phyloP scores from a whole-genome alignment of 2,113 vertebrate genomes.

The Cynoglossus semilaevis region DNA sequence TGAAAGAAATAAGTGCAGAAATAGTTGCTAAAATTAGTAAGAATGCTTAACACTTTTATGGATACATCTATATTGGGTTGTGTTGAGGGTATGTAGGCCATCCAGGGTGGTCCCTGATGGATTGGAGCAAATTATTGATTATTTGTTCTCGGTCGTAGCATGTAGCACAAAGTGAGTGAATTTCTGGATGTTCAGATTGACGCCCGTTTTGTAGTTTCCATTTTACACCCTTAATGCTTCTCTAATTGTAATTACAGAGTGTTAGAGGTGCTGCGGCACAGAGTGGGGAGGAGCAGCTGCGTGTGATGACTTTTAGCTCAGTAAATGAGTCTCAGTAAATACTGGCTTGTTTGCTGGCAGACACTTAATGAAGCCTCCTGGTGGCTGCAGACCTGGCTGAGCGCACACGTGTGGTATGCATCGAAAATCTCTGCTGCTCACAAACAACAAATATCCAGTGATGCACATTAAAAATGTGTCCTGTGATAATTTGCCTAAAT shows the following conservation, averaged over 20 bases:
- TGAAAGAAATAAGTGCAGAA: too few relatives aligned
- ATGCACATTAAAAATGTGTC: not conserved
- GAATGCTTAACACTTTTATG: too few relatives aligned
- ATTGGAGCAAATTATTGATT: too few relatives aligned
- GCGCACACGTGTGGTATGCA: not conserved
- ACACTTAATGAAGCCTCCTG: constrained; percentile 23
- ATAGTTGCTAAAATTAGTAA: too few relatives aligned
- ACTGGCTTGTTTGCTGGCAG: constrained; percentile 23
- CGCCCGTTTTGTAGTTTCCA: not conserved
- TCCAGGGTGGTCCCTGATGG: too few relatives aligned
- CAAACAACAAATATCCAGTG: not conserved
- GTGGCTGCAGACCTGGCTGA: not conserved
- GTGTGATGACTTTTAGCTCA: constrained; percentile 15
- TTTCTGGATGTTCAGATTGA: too few relatives aligned
- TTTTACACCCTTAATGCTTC: constrained; percentile 1
- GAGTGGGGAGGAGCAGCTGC: constrained; percentile 3
- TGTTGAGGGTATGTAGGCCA: too few relatives aligned
- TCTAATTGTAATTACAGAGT: constrained; percentile 23
- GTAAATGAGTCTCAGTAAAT: constrained; percentile 40
- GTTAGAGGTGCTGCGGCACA: constrained; percentile 6
- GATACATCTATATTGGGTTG: too few relatives aligned
- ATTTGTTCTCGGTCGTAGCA: too few relatives aligned
- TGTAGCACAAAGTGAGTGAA: too few relatives aligned
- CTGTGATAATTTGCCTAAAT: too few relatives aligned
- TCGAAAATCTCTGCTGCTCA: not conserved